phyloP scores from a whole-genome alignment of 2,797 vertebrate species.

The Lepus oiostolus region DNA sequence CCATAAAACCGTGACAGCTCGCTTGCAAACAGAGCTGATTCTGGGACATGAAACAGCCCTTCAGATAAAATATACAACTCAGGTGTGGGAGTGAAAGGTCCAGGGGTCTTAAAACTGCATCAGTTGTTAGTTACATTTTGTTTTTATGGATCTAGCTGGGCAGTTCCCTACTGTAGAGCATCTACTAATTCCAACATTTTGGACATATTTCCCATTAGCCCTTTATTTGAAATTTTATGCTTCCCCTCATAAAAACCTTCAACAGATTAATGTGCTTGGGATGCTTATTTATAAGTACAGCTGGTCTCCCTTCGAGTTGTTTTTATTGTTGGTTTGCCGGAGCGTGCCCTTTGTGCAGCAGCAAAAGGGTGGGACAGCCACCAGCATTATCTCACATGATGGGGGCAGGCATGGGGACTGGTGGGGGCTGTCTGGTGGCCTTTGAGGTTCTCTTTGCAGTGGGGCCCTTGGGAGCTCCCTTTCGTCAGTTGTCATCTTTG shows the following conservation, averaged over 20 bases:
- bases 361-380: slow-evolving; percentile 84
- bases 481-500: rapidly evolving
- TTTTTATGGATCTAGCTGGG: slow-evolving; percentile 86
- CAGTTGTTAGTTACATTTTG: slow-evolving; percentile 84
- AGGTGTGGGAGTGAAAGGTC: slow-evolving; percentile 87
- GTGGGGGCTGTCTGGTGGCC: neutral
- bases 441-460: neutral
- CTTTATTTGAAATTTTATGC: slow-evolving; percentile 93
- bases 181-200: slow-evolving; percentile 88
- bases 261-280: slow-evolving; percentile 90
- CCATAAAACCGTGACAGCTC: slow-evolving; percentile 85
- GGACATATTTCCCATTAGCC: slow-evolving; percentile 91
- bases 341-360: slow-evolving; percentile 87
- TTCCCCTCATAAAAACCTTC: slow-evolving; percentile 92
- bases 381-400: slow-evolving; percentile 81
- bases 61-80: slow-evolving; percentile 83
- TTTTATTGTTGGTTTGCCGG: slow-evolving; percentile 89
- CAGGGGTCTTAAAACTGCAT: slow-evolving; percentile 86
- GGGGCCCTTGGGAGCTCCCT: neutral
- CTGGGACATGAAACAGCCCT: slow-evolving; percentile 87
- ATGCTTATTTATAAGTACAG: slow-evolving; percentile 91
- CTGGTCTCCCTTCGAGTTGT: slow-evolving; percentile 90
- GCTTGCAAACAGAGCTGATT: slow-evolving; percentile 82
- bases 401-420: slow-evolving; percentile 26
- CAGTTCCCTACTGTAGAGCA: slow-evolving; percentile 86